These are phyloP conservation scores for Tympanoctomys barrerae DNA, from an alignment of 2,797 vertebrate genomes.

Conservation along the genomic window DNA sequence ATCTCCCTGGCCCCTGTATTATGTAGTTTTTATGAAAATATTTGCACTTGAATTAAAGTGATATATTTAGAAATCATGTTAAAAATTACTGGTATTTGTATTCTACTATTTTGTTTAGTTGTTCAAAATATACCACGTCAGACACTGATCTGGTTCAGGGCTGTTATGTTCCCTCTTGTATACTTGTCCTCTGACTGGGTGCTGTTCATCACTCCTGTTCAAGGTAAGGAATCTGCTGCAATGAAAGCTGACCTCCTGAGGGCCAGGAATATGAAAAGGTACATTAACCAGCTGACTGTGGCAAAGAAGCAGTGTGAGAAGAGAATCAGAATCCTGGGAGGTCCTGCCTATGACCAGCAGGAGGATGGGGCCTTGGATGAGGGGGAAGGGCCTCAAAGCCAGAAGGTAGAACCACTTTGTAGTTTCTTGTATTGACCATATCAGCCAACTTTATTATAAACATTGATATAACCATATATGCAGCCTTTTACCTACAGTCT, in stretches of 20 bases:
- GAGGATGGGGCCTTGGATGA: slow-evolving; percentile 93
- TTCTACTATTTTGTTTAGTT: background rate
- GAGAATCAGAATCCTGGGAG: slow-evolving; percentile 94
- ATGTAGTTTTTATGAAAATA: background rate
- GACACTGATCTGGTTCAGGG: background rate
- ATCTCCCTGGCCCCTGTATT: background rate
- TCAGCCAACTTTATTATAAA: background rate
- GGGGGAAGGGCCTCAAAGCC: slow-evolving; percentile 93
- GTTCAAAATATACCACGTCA: background rate
- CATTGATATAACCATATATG: background rate
- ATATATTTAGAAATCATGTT: slow-evolving; percentile 31
- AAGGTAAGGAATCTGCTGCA: slow-evolving; percentile 97
- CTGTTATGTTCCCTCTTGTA: background rate
- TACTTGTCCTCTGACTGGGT: slow-evolving; percentile 31
- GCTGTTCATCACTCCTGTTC: slow-evolving; percentile 88
- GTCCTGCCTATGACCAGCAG: slow-evolving; percentile 95
- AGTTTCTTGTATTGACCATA: background rate
- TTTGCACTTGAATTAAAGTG: slow-evolving; percentile 6
- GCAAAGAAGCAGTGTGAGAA: slow-evolving; percentile 99
- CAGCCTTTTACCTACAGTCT: background rate
- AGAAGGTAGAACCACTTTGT: slow-evolving; percentile 90
- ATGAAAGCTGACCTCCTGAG: slow-evolving; percentile 98
- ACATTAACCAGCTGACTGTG: slow-evolving; percentile 98
- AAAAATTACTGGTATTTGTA: slow-evolving; percentile 3
- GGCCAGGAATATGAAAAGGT: slow-evolving; percentile 98